These are phyloP conservation scores for Paragorgia papillata DNA, from an alignment of 92 coral and sea anemone species.

Conservation along the genomic window DNA sequence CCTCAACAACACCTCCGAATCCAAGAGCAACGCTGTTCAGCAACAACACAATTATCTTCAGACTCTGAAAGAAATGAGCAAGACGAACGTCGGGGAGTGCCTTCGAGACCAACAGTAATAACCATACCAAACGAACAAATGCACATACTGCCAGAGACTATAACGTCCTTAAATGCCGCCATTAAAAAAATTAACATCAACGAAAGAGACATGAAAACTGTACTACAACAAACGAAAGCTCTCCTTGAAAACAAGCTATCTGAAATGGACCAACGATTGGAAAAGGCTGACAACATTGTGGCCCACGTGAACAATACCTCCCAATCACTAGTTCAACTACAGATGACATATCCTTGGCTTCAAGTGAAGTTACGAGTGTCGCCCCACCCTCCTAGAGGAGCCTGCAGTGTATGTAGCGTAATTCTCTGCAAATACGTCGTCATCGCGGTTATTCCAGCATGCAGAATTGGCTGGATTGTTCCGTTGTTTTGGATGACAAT, in stretches of 20 bases:
- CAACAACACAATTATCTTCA: no score
- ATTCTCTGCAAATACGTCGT: constrained; percentile 17
- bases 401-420: constrained; percentile 11
- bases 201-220: constrained; percentile 29
- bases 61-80: not conserved
- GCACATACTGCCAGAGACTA: constrained; percentile 7
- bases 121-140: constrained; percentile 8
- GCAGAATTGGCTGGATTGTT: constrained; percentile 35
- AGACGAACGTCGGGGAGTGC: not conserved
- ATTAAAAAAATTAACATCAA: constrained; percentile 20
- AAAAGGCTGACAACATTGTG: not conserved
- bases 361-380: constrained; percentile 22
- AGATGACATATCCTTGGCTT: constrained; percentile 33
- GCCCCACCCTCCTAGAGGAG: not conserved
- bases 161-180: constrained; percentile 19
- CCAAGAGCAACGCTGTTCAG: no score
- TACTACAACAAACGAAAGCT: not conserved
- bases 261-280: constrained; percentile 29
- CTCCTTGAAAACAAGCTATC: constrained; percentile 8
- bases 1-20: not conserved
- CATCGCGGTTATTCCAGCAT: constrained; percentile 25
- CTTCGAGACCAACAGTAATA: no score
- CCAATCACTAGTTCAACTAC: constrained; percentile 12
- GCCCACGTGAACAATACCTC: not conserved
- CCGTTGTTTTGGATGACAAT: no score